Percentiles rank a stretch among this genome's conserved stretches.
phyloP scores from a whole-genome alignment of 1,140 invertebrate genomes.

The Penaeus indicus region DNA sequence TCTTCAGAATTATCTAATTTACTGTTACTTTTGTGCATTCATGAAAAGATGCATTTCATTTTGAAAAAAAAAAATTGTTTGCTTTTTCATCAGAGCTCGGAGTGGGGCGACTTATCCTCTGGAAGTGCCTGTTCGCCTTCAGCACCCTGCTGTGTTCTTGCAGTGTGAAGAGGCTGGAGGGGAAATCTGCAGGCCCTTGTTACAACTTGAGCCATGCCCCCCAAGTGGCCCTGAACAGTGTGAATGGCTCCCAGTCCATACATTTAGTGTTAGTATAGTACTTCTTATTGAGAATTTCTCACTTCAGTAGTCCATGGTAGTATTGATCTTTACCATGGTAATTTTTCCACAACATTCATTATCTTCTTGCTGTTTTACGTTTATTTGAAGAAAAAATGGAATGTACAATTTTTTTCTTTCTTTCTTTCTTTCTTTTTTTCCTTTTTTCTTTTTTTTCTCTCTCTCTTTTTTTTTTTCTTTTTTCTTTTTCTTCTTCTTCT shows the following conservation, averaged over 20 bases:
- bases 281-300: not conserved
- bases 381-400: too few species aligned
- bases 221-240: slow-evolving; percentile 38
- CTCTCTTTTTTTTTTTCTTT: too few species aligned
- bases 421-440: too few species aligned
- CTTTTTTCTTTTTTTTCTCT: too few species aligned
- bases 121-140: slow-evolving; percentile 32
- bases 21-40: not conserved
- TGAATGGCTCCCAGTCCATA: slow-evolving; percentile 52
- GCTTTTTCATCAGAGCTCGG: slow-evolving; percentile 26
- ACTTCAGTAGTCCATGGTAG: not conserved
- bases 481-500: too few species aligned
- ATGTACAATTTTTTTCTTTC: too few species aligned
- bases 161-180: slow-evolving; percentile 38
- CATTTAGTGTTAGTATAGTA: slow-evolving; percentile 50
- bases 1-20: not conserved
- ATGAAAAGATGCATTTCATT: not conserved
- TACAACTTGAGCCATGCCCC: slow-evolving; percentile 52
- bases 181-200: slow-evolving; percentile 38
- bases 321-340: too few species aligned
- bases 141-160: slow-evolving; percentile 38
- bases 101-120: slow-evolving; percentile 36
- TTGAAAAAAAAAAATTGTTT: not conserved
- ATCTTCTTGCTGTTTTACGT: too few species aligned
- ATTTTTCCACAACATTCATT: too few species aligned